These are phyloP conservation scores for Cryptus armator DNA, from an alignment of 2,888 invertebrate species.

Conservation along the genomic window DNA sequence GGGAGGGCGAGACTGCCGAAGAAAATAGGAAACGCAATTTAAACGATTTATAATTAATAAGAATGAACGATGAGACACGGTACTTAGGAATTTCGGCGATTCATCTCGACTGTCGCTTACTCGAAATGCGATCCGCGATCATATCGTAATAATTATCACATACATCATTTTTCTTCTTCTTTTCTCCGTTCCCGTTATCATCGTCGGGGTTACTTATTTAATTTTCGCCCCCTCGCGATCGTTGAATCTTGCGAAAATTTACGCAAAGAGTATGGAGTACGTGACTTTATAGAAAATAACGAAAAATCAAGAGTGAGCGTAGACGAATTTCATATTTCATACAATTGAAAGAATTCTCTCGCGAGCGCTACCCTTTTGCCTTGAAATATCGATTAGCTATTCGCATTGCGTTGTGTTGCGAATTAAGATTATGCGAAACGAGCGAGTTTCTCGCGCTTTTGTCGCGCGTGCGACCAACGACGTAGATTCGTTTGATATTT, in stretches of 20 bases:
- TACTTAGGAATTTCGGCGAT: conserved; percentile 59
- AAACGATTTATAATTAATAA: conserved; percentile 41
- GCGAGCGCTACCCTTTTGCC: conserved; percentile 54
- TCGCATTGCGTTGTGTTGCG: conserved; percentile 19
- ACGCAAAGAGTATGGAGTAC: conserved; percentile 19
- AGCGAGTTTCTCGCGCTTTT: neutral
- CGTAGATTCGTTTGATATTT: neutral
- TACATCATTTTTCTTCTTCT: conserved; percentile 27
- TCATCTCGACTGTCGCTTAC: conserved; percentile 16
- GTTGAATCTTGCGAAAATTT: conserved; percentile 42
- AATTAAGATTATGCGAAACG: neutral
- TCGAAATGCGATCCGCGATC: conserved; percentile 17
- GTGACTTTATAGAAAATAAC: conserved; percentile 54
- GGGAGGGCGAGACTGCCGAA: conserved; percentile 21
- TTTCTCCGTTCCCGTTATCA: conserved; percentile 45
- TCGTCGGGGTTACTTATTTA: conserved; percentile 59
- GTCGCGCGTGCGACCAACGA: too few species aligned
- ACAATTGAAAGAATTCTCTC: conserved; percentile 32
- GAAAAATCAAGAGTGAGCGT: conserved; percentile 22
- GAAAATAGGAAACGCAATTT: conserved; percentile 33
- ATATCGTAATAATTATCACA: conserved; percentile 6
- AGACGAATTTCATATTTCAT: conserved; percentile 62
- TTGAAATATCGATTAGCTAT: conserved; percentile 52
- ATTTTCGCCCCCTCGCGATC: conserved; percentile 39
- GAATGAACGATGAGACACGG: conserved; percentile 43